Evolutionary conservation across 1,140 invertebrate species (phyloP).

Genomic region (Apis dorsata): DNA sequence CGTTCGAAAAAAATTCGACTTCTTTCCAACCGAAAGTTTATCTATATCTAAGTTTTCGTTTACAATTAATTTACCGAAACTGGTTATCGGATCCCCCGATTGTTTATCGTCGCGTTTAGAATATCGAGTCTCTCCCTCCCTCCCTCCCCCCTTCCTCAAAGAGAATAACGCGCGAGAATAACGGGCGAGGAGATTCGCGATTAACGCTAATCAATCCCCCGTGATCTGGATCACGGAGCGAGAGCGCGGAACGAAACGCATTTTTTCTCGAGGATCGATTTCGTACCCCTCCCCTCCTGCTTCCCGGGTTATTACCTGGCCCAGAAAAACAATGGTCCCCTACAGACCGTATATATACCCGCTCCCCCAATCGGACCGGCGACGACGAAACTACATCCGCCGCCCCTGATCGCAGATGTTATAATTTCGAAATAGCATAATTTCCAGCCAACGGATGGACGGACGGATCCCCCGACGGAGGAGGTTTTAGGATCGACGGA

Average conservation of each 20-base stretch:
- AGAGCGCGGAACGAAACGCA: conserved; percentile 43
- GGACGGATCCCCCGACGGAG: conserved; percentile 3
- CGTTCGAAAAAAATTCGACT: conserved; percentile 17
- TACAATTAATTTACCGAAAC: not conserved
- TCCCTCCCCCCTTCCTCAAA: no score
- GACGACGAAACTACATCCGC: conserved; percentile 57
- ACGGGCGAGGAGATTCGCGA: conserved; percentile 2
- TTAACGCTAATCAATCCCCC: conserved; percentile 47
- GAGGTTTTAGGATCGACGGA: no score
- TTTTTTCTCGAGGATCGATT: conserved; percentile 56
- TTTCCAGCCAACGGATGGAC: conserved; percentile 68
- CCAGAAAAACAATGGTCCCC: conserved; percentile 68
- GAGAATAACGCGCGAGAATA: no score
- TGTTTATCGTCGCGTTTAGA: no score
- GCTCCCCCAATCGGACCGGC: conserved; percentile 35
- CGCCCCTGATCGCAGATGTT: conserved; percentile 73
- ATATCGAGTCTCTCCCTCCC: no score
- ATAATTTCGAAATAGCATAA: conserved; percentile 79
- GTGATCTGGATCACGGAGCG: conserved; percentile 47
- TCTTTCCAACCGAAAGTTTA: not conserved
- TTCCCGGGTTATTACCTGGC: conserved; percentile 64
- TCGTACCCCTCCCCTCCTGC: conserved; percentile 33
- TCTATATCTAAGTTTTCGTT: conserved; percentile 15
- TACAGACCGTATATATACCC: not conserved
- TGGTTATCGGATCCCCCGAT: not conserved